Percentiles rank a stretch among this genome's conserved stretches.
phyloP scores from a whole-genome alignment of 2,888 invertebrate species.

The Meghimatium bilineatum region DNA sequence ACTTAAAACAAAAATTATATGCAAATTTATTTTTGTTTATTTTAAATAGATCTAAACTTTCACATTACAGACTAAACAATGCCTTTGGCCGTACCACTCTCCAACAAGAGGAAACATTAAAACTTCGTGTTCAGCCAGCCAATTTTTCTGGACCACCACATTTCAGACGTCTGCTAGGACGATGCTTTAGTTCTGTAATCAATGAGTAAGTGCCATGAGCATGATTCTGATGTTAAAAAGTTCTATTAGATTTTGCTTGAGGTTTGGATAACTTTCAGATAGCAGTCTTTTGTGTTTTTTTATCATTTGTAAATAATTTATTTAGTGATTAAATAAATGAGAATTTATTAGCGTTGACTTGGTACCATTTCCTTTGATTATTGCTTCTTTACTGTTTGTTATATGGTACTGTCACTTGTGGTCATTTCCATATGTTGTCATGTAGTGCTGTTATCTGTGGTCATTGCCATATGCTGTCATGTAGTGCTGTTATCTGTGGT shows the following conservation, averaged over 20 bases:
- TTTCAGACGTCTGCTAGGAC: slow-evolving; percentile 64
- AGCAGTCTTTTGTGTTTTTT: too few relatives aligned
- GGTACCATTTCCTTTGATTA: too few relatives aligned
- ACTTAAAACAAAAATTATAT: neutral
- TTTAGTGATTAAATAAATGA: too few relatives aligned
- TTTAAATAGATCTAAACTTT: neutral
- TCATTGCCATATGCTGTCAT: too few relatives aligned
- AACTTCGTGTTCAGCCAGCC: slow-evolving; percentile 70
- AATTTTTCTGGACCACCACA: slow-evolving; percentile 74
- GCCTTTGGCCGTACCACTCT: neutral
- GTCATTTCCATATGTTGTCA: too few relatives aligned
- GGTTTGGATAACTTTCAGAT: neutral
- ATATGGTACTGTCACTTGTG: too few relatives aligned
- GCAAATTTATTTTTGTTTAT: neutral
- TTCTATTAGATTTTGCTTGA: neutral
- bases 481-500: too few relatives aligned
- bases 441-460: too few relatives aligned
- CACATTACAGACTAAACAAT: slow-evolving; percentile 31
- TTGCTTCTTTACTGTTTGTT: too few relatives aligned
- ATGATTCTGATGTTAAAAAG: neutral
- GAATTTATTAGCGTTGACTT: too few relatives aligned
- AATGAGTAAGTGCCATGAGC: slow-evolving; percentile 53
- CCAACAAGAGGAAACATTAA: slow-evolving; percentile 57
- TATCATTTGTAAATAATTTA: too few relatives aligned
- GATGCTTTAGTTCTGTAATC: slow-evolving; percentile 67